These are phyloP conservation scores for Synanthedon myopaeformis DNA, from an alignment of 2,888 invertebrate species.

Conservation along the genomic window DNA sequence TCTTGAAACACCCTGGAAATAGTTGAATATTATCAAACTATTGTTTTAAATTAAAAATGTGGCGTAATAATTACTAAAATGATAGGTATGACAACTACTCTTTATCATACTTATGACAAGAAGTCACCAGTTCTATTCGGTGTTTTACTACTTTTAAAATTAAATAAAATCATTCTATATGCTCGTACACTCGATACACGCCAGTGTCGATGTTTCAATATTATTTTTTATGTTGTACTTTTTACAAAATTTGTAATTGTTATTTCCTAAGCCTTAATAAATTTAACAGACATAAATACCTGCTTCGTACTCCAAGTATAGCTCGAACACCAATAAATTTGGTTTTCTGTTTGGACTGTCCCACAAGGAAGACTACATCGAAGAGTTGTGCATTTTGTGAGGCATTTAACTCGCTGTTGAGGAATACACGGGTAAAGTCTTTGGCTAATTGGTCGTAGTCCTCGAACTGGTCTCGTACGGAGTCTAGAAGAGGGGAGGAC, in stretches of 20 bases:
- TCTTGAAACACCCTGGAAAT: conserved; percentile 85
- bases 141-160: too few species aligned
- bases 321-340: conserved; percentile 92
- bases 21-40: neutral
- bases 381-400: conserved; percentile 85
- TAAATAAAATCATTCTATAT: neutral
- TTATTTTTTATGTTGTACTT: neutral
- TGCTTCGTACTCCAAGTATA: conserved; percentile 90
- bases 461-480: conserved; percentile 93
- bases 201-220: too few species aligned
- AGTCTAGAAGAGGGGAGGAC: conserved; percentile 91
- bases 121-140: too few species aligned
- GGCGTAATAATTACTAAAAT: too few species aligned
- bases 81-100: too few species aligned
- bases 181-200: too few species aligned
- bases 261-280: conserved; percentile 5
- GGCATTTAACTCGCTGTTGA: conserved; percentile 84
- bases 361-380: conserved; percentile 91
- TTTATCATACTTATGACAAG: too few species aligned
- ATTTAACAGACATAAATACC: conserved; percentile 50
- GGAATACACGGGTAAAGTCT: conserved; percentile 90
- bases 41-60: too few species aligned
- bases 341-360: conserved; percentile 91
- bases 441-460: conserved; percentile 94
- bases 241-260: conserved; percentile 14